Base-by-base conservation (phyloP, 1,140 invertebrate genomes). In the Megalopta genalis region DNA sequence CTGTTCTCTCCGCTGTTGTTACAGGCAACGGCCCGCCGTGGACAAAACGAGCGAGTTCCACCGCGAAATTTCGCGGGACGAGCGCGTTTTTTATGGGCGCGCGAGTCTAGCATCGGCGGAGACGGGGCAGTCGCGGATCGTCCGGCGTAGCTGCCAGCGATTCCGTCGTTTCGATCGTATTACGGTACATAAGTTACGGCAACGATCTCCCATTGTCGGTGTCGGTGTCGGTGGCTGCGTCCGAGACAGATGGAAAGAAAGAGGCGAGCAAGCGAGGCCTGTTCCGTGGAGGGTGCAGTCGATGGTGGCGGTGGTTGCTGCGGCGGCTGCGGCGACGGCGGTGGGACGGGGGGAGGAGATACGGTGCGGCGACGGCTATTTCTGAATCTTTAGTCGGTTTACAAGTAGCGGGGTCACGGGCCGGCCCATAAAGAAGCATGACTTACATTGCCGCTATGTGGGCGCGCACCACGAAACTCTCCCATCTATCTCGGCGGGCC, bases 331-430 rank as follows among this genome's bases (percentile, higher is more conserved):
- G 32, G 32, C 32, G 32, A 32, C 32, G 32, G 1, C 4, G 63
- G 54, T 39, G 23, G 39, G 82, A 49, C 60, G 27, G 64, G 63
- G 32, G 23, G 25, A 82, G 77, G 73, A 80, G 77, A 80, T 84
- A 86, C 78, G 85, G 81, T 69, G 79, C 73, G 64, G 87, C 82
- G 84, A 78, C 68, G 69, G 91, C 81, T 91, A 92, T 92, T 92
- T 91, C 89, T 90, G 90, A 91, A 92, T 92, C 89, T 91, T 92
- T 91, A 91, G 91, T 89, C 89, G 90, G 88, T 92, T 92, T 90
- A 91, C 91, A 92, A 92, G 91, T 92, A 92, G 91, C 91, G 82
- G 89, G 91, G 90, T 91, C 90, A 91, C 84, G 86, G 87, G 91
- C 83, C 88, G 88, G 81, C 84, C 88, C 90, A 92, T 92, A 92